Percentiles rank a stretch among this genome's conserved stretches.
These are phyloP conservation scores for Mythimna loreyi DNA, from an alignment of 2,888 invertebrate genomes.

Conservation along the genomic window DNA sequence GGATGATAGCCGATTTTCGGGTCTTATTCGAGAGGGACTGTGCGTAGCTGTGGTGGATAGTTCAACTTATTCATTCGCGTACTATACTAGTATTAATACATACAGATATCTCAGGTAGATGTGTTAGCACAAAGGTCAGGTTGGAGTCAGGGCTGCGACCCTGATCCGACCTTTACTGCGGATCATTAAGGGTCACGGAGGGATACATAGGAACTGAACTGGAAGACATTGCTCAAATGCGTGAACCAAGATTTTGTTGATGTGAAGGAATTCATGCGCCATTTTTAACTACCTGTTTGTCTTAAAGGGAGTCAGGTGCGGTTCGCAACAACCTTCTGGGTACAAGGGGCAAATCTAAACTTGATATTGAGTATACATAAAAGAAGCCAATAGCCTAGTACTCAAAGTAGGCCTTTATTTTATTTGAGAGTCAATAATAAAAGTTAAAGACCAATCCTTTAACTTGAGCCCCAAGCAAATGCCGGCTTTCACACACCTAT, in stretches of 20 bases:
- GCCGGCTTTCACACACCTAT: no score
- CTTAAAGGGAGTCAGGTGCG: neutral
- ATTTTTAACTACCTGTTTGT: neutral
- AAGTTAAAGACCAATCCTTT: no score
- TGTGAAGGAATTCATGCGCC: neutral
- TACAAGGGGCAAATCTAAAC: no score
- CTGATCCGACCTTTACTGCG: constrained; percentile 53
- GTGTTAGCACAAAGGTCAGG: constrained; percentile 42
- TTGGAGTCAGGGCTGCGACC: constrained; percentile 32
- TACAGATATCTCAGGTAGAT: constrained; percentile 14
- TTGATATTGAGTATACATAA: no score
- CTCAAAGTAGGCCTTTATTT: no score
- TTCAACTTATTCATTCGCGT: no score
- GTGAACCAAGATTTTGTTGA: constrained; percentile 14
- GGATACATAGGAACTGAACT: constrained; percentile 5
- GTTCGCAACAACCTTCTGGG: no score
- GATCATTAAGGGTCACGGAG: constrained; percentile 41
- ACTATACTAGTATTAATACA: constrained; percentile 17
- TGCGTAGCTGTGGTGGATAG: no score
- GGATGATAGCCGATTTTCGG: no score
- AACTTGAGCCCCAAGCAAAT: no score
- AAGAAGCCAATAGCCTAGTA: no score
- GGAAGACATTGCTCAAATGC: constrained; percentile 36
- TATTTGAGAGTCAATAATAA: neutral
- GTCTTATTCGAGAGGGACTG: no score